Percentiles rank a stretch among this genome's conserved stretches.
These are phyloP conservation scores for Schlechtendalia chinensis DNA, from an alignment of 1,140 invertebrate species.

Conservation along the genomic window DNA sequence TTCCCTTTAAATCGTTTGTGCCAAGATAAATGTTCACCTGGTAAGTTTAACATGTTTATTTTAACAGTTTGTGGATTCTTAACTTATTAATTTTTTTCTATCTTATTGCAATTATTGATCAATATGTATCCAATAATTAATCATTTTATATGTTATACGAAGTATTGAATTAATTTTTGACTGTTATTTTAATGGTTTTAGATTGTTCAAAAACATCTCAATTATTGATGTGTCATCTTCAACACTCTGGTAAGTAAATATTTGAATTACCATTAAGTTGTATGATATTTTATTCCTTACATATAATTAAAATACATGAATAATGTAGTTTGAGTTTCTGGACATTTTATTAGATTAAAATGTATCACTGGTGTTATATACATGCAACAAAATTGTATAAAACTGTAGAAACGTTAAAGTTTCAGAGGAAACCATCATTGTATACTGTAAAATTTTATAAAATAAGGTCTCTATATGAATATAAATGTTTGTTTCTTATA, in stretches of 20 bases:
- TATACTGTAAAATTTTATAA: no score
- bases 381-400: no score
- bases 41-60: conserved; percentile 1
- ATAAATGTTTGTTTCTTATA: no score
- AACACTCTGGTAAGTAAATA: conserved; percentile 38
- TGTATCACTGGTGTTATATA: no score
- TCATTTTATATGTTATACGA: background rate
- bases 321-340: background rate
- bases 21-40: background rate
- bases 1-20: background rate
- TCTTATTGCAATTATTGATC: background rate
- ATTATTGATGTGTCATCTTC: conserved; percentile 46
- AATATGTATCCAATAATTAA: background rate
- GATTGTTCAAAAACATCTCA: conserved; percentile 26
- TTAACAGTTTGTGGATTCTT: background rate
- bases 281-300: background rate
- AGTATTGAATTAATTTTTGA: background rate
- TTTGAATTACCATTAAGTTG: background rate
- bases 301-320: background rate
- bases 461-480: no score
- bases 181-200: background rate
- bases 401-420: no score
- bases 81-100: background rate
- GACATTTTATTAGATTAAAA: background rate
- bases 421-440: no score